These are phyloP conservation scores for Parnassius glacialis DNA, from an alignment of 2,888 invertebrate species.

Conservation along the genomic window DNA sequence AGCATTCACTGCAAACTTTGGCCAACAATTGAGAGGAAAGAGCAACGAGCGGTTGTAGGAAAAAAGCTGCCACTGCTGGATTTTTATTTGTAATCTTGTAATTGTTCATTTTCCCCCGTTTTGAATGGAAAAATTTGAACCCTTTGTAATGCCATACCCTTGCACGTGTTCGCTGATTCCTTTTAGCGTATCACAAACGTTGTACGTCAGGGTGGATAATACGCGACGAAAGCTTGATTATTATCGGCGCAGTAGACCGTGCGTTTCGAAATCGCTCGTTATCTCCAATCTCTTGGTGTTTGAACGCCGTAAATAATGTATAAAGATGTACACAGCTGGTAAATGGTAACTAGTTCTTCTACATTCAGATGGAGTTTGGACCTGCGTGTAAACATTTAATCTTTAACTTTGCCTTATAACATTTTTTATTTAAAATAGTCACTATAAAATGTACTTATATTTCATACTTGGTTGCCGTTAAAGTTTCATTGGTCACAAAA, in stretches of 20 bases:
- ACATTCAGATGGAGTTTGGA: background rate
- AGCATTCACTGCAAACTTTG: constrained; percentile 53
- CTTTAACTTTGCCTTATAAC: no score
- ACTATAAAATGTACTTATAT: no score
- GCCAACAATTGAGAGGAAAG: constrained; percentile 34
- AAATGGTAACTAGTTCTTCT: background rate
- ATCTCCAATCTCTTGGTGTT: constrained; percentile 15
- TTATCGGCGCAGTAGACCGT: constrained; percentile 44
- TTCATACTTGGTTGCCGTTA: no score
- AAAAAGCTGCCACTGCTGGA: constrained; percentile 42
- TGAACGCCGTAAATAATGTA: constrained; percentile 20
- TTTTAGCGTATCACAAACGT: constrained; percentile 60
- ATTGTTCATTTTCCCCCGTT: constrained; percentile 64
- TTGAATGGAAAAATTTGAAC: constrained; percentile 59
- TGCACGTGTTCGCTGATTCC: constrained; percentile 65
- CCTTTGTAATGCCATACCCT: constrained; percentile 66
- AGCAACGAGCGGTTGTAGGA: constrained; percentile 44
- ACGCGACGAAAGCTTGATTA: constrained; percentile 50
- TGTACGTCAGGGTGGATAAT: constrained; percentile 48
- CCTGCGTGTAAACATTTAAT: background rate
- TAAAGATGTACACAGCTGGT: constrained; percentile 5
- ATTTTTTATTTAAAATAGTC: no score
- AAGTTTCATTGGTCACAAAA: no score
- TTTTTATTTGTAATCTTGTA: constrained; percentile 63
- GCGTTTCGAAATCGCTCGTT: constrained; percentile 14